Conservation (phyloP, 2,888 invertebrate species). For the Electrophaes corylata region DNA sequence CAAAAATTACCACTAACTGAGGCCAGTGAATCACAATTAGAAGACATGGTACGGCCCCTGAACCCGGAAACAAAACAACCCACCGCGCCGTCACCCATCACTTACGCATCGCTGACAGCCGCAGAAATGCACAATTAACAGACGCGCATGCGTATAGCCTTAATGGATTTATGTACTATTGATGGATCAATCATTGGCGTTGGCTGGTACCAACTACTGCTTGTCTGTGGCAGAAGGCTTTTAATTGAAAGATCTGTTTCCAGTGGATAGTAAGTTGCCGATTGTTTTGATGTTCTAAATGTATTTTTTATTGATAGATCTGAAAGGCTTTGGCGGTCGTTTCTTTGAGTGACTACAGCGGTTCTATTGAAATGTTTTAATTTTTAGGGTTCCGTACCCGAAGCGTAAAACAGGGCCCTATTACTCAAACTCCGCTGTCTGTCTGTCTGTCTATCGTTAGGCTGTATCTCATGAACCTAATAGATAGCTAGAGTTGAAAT, state of each 20-base stretch:
- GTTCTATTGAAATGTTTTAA: neutral
- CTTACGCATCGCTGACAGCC: conserved; percentile 56
- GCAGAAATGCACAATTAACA: conserved; percentile 78
- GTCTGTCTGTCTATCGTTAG: too few species aligned
- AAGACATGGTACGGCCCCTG: too few species aligned
- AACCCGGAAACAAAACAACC: conserved; percentile 20
- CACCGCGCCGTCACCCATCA: conserved; percentile 20
- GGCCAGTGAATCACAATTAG: too few species aligned
- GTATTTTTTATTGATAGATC: conserved; percentile 27
- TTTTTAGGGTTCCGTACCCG: too few species aligned
- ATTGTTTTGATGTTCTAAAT: conserved; percentile 34
- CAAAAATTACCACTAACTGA: too few species aligned
- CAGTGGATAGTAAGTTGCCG: conserved; percentile 32
- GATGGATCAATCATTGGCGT: conserved; percentile 79
- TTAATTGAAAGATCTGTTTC: conserved; percentile 76
- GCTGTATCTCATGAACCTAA: too few species aligned
- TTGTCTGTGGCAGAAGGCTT: conserved; percentile 29
- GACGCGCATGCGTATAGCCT: conserved; percentile 64
- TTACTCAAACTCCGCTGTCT: too few species aligned
- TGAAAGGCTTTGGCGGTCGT: conserved; percentile 17
- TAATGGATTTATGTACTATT: conserved; percentile 83
- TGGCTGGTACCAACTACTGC: conserved; percentile 50
- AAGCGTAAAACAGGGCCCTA: too few species aligned
- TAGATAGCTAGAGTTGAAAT: too few species aligned
- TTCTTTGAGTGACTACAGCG: neutral